These are phyloP conservation scores for Bhutanitis thaidina DNA, from an alignment of 2,888 invertebrate species.

Conservation along the genomic window DNA sequence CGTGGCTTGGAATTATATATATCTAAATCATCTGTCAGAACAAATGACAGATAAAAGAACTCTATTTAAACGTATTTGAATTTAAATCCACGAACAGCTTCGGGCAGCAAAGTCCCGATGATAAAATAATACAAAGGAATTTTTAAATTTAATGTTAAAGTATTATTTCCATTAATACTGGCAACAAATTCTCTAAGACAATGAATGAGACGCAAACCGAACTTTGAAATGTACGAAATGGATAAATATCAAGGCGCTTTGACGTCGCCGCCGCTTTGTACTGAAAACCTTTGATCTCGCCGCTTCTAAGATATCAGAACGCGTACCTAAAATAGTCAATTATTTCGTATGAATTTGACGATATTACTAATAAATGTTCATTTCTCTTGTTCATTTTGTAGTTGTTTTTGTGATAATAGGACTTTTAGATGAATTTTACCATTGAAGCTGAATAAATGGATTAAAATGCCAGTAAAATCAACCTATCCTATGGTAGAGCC, in stretches of 20 bases:
- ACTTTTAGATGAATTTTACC: too few species aligned
- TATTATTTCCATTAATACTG: constrained; percentile 4
- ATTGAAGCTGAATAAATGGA: too few species aligned
- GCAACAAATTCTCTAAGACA: constrained; percentile 5
- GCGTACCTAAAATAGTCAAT: constrained; percentile 7
- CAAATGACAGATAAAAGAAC: too few species aligned
- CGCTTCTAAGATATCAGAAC: constrained; percentile 6
- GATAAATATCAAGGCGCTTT: constrained; percentile 13
- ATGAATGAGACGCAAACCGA: constrained; percentile 6
- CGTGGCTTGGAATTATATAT: too few species aligned
- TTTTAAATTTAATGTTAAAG: not conserved
- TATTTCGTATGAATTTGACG: constrained; percentile 10
- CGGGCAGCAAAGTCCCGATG: not conserved
- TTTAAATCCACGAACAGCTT: not conserved
- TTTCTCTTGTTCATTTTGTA: too few species aligned
- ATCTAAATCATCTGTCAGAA: too few species aligned
- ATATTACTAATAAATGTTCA: too few species aligned
- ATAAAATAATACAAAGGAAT: not conserved
- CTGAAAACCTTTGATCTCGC: constrained; percentile 6
- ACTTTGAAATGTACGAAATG: constrained; percentile 13
- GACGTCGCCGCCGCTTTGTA: constrained; percentile 6
- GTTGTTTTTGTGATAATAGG: too few species aligned
- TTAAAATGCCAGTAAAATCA: too few species aligned
- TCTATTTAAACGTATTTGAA: not conserved
- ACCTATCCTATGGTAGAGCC: too few species aligned